Conservation (phyloP, 2,888 invertebrate genomes). For the Rhyacophila evoluta region DNA sequence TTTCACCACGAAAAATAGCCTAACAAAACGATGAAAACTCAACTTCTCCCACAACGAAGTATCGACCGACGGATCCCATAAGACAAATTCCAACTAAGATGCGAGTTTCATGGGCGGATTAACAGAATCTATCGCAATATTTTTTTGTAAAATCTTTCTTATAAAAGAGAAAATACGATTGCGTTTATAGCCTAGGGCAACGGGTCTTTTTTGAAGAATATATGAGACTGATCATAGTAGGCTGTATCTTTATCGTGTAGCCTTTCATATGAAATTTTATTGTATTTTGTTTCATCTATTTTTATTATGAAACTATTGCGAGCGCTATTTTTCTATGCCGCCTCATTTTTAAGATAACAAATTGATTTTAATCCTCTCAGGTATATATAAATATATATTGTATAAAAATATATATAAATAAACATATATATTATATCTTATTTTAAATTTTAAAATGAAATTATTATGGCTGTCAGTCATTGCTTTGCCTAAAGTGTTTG, state of each 20-base stretch:
- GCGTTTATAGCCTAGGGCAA: background rate
- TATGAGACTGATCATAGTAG: background rate
- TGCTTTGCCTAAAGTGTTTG: no score
- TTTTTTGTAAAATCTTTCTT: background rate
- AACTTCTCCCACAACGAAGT: background rate
- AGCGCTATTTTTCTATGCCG: no score
- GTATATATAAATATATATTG: no score
- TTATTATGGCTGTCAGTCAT: no score
- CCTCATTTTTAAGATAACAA: no score
- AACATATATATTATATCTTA: no score
- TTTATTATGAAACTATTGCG: background rate
- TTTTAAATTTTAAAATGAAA: no score
- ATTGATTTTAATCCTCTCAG: no score
- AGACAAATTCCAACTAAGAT: background rate
- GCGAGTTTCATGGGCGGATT: background rate
- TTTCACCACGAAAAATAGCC: background rate
- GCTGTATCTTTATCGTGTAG: background rate
- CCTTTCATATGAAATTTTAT: background rate
- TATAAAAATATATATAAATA: no score
- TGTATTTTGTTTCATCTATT: background rate
- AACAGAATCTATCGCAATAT: background rate
- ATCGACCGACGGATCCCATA: background rate
- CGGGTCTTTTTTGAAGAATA: background rate
- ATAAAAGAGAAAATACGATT: background rate
- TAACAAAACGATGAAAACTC: background rate